Conservation (phyloP, 2,113 vertebrate genomes). For the Bufo bufo region DNA sequence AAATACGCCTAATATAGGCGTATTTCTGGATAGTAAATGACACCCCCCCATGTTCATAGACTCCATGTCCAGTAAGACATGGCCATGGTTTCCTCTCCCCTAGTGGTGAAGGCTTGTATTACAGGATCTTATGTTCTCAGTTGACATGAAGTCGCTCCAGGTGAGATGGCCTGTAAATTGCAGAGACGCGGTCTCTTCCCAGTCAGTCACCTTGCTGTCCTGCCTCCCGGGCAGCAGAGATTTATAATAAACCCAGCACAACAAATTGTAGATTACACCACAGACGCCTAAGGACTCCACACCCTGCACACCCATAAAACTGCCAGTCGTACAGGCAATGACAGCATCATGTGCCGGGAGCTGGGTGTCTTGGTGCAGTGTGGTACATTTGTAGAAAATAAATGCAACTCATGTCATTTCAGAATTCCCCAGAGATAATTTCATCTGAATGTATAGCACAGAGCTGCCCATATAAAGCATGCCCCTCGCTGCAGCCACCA, state of each 20-base stretch:
- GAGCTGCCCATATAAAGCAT: neutral
- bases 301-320: conserved; percentile 49
- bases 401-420: neutral
- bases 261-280: conserved; percentile 32
- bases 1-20: no score
- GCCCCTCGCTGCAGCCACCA: no score
- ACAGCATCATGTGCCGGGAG: neutral
- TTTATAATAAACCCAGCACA: conserved; percentile 11
- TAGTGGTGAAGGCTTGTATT: neutral
- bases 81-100: neutral
- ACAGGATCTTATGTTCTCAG: neutral
- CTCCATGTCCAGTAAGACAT: no score
- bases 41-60: no score
- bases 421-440: neutral
- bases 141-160: neutral
- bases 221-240: neutral
- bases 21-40: no score
- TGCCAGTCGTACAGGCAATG: conserved; percentile 8
- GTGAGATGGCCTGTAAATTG: neutral
- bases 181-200: neutral
- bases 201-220: neutral
- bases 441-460: no score
- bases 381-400: neutral
- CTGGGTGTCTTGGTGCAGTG: neutral
- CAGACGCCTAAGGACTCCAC: conserved; percentile 27